Percentiles rank a stretch among this genome's conserved stretches.
These are phyloP conservation scores for Sitta europaea DNA, from an alignment of 2,113 vertebrate genomes.

Conservation along the genomic window DNA sequence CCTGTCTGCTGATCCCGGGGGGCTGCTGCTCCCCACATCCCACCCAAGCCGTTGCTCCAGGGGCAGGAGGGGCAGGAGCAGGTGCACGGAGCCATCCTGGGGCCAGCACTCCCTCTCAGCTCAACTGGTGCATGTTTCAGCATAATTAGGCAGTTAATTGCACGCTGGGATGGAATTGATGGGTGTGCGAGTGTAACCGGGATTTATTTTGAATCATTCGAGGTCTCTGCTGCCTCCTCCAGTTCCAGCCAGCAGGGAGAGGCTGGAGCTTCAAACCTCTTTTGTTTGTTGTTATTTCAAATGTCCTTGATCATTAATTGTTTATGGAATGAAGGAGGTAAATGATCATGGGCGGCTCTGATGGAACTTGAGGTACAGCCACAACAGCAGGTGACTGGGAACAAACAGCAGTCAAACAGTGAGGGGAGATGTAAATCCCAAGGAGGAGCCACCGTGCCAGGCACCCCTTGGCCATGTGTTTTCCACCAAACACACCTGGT, in stretches of 20 bases:
- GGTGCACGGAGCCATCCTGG: background rate
- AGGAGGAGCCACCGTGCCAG: rapidly evolving
- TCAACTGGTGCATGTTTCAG: background rate
- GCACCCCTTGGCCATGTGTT: background rate
- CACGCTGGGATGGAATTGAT: background rate
- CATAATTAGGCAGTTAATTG: conserved; percentile 65
- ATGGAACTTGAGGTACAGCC: background rate
- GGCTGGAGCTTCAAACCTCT: background rate
- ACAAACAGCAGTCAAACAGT: background rate
- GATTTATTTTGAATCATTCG: background rate
- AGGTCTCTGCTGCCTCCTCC: background rate
- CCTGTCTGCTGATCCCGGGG: rapidly evolving
- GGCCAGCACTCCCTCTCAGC: background rate
- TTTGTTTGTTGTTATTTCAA: background rate
- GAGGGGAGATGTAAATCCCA: background rate
- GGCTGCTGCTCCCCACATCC: background rate
- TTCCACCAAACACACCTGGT: background rate
- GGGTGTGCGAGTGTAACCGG: background rate
- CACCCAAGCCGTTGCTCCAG: background rate
- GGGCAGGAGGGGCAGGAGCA: rapidly evolving
- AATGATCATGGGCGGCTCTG: background rate
- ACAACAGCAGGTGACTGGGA: background rate
- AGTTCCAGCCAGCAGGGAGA: background rate
- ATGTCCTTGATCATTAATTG: background rate
- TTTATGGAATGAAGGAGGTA: background rate